Base-by-base conservation (phyloP, 53 echinoderm and acorn worm species). In the Temnopleurus reevesii region DNA sequence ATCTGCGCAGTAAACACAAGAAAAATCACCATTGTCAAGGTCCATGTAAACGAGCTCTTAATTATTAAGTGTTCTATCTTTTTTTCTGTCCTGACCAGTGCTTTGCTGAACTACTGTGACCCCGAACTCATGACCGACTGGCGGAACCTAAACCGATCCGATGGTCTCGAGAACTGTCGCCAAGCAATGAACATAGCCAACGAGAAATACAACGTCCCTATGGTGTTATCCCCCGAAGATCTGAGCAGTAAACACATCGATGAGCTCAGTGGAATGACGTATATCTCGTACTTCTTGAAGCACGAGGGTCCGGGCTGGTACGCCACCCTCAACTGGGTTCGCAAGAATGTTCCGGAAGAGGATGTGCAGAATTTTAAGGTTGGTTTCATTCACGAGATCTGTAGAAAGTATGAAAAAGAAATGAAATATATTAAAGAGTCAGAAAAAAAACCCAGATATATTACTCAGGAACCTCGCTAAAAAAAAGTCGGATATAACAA, bases 351-450 rank as follows among this genome's bases (percentile, higher is more conserved):
- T 3, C 96, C 99, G 17, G 94, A 99, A 64, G 81, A 90, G 33
- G 96, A 99, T 45, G 94, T 99, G n/a, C 84, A 93, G 57, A 96
- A 96, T 51, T 99, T 99, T 59, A 82, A 96, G 93, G 99, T 99
- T 58, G 19, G 33, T 7, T 71, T 18, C 4, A n/a, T n/a, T n/a
- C 17, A 33, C 30, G 33, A 13, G 0, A 63, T 63, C 63, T 31
- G 63, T 33, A 63, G 63, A 15, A 71, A 71, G 8, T 38, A 19
- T n/a, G n/a, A 29, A 8, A 26, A 64, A 33, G 27, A 60, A 28
- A 60, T 8, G 26, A 12, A 64, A 64, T 49, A 1, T 49, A 15
- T 49, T 12, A 49, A 49, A n/a, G n/a, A n/a, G n/a, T n/a, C n/a
- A n/a, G n/a, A n/a, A n/a, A n/a, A n/a, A n/a, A n/a, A n/a, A n/a